These are phyloP conservation scores for Rhodophaea formosa DNA, from an alignment of 2,888 invertebrate genomes.

Conservation along the genomic window DNA sequence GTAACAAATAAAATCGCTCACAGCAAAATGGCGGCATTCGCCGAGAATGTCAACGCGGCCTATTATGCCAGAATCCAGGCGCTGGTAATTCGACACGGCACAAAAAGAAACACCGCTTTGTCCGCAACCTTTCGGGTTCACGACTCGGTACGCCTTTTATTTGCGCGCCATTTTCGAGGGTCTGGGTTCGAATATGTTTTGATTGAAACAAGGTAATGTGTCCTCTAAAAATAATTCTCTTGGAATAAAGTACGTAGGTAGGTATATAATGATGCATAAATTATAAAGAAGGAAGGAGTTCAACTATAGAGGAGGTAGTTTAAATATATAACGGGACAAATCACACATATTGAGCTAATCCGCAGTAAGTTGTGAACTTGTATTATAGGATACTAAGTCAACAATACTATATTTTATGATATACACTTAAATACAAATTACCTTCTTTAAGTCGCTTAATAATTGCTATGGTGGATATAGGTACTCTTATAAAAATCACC, in stretches of 20 bases:
- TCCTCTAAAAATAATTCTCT: not conserved
- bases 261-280: not conserved
- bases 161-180: conserved; percentile 40
- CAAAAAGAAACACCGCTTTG: conserved; percentile 41
- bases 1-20: conserved; percentile 22
- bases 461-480: too few species aligned
- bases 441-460: too few species aligned
- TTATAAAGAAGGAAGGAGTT: too few species aligned
- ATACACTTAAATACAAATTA: too few species aligned
- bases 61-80: conserved; percentile 32
- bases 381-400: too few species aligned
- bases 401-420: too few species aligned
- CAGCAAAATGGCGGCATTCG: conserved; percentile 34
- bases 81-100: conserved; percentile 37
- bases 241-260: too few species aligned
- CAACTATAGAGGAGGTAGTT: too few species aligned
- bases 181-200: conserved; percentile 7
- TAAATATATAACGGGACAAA: too few species aligned
- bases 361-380: too few species aligned
- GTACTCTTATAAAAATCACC: too few species aligned
- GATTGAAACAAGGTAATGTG: conserved; percentile 17
- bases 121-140: conserved; percentile 40
- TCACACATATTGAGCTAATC: too few species aligned
- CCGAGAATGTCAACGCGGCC: conserved; percentile 35
- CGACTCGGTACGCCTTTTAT: conserved; percentile 41